Percentiles rank a stretch among this genome's conserved stretches.
Evolutionary conservation across 2,888 invertebrate genomes (phyloP).

Genomic region (Zhengitettix transpicula): DNA sequence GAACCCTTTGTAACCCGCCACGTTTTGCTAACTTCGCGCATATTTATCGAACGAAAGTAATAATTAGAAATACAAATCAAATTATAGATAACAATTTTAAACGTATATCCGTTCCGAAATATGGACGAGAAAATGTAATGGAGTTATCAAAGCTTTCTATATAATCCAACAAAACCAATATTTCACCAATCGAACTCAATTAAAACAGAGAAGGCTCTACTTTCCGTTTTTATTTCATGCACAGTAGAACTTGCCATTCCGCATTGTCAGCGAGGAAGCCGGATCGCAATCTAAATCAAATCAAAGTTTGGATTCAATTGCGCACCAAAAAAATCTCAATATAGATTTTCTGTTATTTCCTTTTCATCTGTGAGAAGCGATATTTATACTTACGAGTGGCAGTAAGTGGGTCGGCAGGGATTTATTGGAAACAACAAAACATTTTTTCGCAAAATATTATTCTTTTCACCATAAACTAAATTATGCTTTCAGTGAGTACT

Average conservation of each 20-base stretch:
- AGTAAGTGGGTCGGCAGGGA: background rate
- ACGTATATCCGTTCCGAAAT: background rate
- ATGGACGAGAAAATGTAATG: conserved; percentile 1
- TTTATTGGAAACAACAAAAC: background rate
- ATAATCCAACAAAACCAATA: conserved; percentile 3
- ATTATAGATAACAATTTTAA: conserved; percentile 1
- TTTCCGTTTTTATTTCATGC: conserved; percentile 1
- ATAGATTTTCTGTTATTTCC: background rate
- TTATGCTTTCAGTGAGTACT: too few species aligned
- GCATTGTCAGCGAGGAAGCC: conserved; percentile 1
- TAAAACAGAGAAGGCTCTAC: conserved; percentile 1
- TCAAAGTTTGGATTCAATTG: conserved; percentile 2
- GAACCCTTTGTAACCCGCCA: background rate
- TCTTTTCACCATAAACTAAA: too few species aligned
- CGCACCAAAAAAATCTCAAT: background rate
- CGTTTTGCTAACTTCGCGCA: background rate
- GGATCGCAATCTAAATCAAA: background rate
- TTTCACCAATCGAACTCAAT: conserved; percentile 2
- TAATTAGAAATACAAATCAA: conserved; percentile 3
- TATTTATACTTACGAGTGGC: background rate
- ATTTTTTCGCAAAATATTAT: too few species aligned
- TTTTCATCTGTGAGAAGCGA: background rate
- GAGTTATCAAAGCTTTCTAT: conserved; percentile 2
- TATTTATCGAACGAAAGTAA: conserved; percentile 1
- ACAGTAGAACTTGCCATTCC: background rate